Evolutionary conservation across 1,140 invertebrate genomes (phyloP), one percentile per base, ranked within the genome.

Genomic region (Marisa cornuarietis): DNA sequence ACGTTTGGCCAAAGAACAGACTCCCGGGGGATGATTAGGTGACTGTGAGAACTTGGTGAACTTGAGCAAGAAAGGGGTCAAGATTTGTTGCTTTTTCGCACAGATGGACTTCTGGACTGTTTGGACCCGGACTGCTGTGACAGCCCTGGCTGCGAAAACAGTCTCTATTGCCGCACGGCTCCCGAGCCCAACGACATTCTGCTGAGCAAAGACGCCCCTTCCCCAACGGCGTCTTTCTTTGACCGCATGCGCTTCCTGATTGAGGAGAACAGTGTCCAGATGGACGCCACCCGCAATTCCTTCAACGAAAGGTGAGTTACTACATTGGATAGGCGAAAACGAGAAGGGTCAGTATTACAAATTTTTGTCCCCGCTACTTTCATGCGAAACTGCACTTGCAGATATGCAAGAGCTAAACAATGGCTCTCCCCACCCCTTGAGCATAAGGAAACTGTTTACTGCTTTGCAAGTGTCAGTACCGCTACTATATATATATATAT

Each of bases 161-260:
- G 95, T 86, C 94, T 96, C 84, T 94, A 97, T 31, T 99, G 97
- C 90, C 94, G 97, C 2, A 96, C 96, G 0, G 95, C 96, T 1
- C 96, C 96, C 7, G 97, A 98, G 87, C 97, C 97, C 2, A 96
- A 97, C 78, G 97, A 91, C 31, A 97, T 98, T 77, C 93, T 99
- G 2, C 92, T 99, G 11, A 92, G 97, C 69, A 98, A 98, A 91
- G 97, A 99, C 88, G 96, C 97, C 2, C 97, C 97, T 2, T 96
- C 97, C 24, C 96, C 98, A 81, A 98, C 97, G 0, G 97, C 97
- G 1, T 98, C 97, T 0, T 99, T 99, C 93, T 99, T 98, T 90
- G 97, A 99, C 90, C 94, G 97, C 87, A 98, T 99, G 95, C 96
- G 97, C 88, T 99, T 99, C 92, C 93, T 99, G 65, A 98, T 99